These are phyloP conservation scores for Scaptodrosophila latifasciaeformis DNA, from an alignment of 2,888 invertebrate species.

Conservation along the genomic window DNA sequence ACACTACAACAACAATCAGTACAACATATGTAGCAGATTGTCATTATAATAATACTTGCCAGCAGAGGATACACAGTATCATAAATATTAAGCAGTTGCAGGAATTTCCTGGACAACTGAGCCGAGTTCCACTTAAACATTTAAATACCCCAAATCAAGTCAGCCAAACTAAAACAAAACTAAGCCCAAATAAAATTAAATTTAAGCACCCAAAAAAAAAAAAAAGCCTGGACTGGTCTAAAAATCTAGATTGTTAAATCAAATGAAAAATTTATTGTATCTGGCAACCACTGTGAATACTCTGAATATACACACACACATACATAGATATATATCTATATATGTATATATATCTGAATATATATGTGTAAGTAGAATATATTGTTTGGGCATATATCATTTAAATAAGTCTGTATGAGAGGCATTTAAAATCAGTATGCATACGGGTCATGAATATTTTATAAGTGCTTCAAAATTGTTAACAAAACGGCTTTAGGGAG, in stretches of 20 bases:
- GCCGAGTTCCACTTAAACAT: too few species aligned
- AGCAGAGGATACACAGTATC: not conserved
- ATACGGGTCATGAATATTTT: constrained; percentile 52
- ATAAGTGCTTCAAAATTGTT: constrained; percentile 53
- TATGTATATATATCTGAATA: constrained; percentile 3
- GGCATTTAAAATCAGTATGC: constrained; percentile 9
- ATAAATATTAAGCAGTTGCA: constrained; percentile 22
- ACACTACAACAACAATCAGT: not conserved
- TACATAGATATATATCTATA: not conserved
- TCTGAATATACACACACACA: not conserved
- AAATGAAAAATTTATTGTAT: too few species aligned
- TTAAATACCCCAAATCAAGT: not conserved
- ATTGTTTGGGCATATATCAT: not conserved
- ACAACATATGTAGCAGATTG: not conserved
- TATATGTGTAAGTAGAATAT: constrained; percentile 20
- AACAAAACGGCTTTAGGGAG: constrained; percentile 27
- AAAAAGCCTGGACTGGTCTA: too few species aligned
- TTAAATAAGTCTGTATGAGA: not conserved
- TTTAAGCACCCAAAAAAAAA: too few species aligned
- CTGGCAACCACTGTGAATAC: too few species aligned
- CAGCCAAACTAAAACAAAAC: not conserved
- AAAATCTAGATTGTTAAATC: too few species aligned
- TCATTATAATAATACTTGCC: not conserved
- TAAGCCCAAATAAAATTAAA: too few species aligned
- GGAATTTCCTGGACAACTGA: too few species aligned